These are phyloP conservation scores for Halyomorpha halys DNA, from an alignment of 1,140 invertebrate species.

Conservation along the genomic window DNA sequence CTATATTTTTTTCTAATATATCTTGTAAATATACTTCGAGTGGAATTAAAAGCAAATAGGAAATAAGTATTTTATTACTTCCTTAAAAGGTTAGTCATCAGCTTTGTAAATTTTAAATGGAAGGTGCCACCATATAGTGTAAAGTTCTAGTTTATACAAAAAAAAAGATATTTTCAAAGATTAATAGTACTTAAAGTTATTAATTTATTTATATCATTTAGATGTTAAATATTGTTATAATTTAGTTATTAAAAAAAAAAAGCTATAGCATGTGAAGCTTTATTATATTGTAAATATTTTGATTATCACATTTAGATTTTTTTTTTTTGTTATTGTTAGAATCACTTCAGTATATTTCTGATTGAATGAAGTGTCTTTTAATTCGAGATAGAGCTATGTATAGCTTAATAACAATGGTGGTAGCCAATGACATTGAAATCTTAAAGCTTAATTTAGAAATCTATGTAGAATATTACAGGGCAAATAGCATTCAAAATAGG, in stretches of 20 bases:
- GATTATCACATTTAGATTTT: neutral
- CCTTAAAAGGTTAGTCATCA: slow-evolving; percentile 20
- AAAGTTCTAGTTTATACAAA: slow-evolving; percentile 16
- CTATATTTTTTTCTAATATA: slow-evolving; percentile 25
- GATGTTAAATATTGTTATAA: slow-evolving; percentile 13
- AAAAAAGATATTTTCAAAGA: slow-evolving; percentile 8
- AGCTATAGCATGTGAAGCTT: slow-evolving; percentile 10
- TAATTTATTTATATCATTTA: slow-evolving; percentile 17
- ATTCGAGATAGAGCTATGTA: slow-evolving; percentile 10
- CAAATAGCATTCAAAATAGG: slow-evolving; percentile 21
- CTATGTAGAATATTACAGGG: slow-evolving; percentile 27
- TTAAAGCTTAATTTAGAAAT: slow-evolving; percentile 25
- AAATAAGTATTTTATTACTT: slow-evolving; percentile 26
- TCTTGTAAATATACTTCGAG: slow-evolving; percentile 14
- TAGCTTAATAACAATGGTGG: slow-evolving; percentile 23
- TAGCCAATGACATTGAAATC: slow-evolving; percentile 14
- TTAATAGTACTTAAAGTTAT: too few species aligned
- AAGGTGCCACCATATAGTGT: slow-evolving; percentile 25
- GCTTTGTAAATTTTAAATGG: slow-evolving; percentile 17
- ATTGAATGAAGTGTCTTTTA: slow-evolving; percentile 25
- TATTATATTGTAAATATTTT: slow-evolving; percentile 17
- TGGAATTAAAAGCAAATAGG: slow-evolving; percentile 20
- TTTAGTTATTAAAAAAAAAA: neutral
- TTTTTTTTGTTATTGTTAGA: slow-evolving; percentile 20
- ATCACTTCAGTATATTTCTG: slow-evolving; percentile 17